These are phyloP conservation scores for Scaptomyza reducta DNA, from an alignment of 2,888 invertebrate genomes.

Conservation along the genomic window DNA sequence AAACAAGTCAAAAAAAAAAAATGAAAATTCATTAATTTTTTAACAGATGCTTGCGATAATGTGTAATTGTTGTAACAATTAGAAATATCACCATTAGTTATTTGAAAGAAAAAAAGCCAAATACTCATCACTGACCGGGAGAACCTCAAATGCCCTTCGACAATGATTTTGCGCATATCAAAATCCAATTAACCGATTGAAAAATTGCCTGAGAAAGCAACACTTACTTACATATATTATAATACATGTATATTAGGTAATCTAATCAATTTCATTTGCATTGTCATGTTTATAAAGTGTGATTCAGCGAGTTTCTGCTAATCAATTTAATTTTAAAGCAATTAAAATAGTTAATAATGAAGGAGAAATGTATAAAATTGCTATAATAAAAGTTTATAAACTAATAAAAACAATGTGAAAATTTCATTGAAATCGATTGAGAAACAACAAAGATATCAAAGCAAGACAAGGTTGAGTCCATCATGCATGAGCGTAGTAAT, in stretches of 20 bases:
- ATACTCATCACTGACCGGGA: not conserved
- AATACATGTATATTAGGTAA: not conserved
- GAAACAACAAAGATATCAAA: too few species aligned
- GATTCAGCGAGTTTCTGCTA: not conserved
- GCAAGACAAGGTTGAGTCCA: too few species aligned
- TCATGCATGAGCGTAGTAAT: too few species aligned
- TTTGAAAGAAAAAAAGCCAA: not conserved
- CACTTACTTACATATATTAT: not conserved
- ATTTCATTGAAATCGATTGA: too few species aligned
- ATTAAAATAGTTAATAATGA: too few species aligned
- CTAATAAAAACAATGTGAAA: too few species aligned
- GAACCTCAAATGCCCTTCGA: not conserved
- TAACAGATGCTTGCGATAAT: too few species aligned
- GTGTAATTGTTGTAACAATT: too few species aligned
- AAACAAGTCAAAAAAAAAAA: not conserved
- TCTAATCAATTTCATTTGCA: not conserved
- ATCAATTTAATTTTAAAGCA: not conserved
- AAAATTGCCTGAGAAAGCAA: slow-evolving; percentile 1
- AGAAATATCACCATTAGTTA: too few species aligned
- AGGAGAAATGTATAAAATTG: too few species aligned
- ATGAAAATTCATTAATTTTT: too few species aligned
- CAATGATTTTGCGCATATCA: slow-evolving; percentile 10
- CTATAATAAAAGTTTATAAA: too few species aligned
- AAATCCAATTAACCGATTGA: slow-evolving; percentile 5
- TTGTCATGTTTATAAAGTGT: slow-evolving; percentile 1